These are phyloP conservation scores for Mallateleia sp. DNA, from an alignment of 2,888 invertebrate species.

Conservation along the genomic window DNA sequence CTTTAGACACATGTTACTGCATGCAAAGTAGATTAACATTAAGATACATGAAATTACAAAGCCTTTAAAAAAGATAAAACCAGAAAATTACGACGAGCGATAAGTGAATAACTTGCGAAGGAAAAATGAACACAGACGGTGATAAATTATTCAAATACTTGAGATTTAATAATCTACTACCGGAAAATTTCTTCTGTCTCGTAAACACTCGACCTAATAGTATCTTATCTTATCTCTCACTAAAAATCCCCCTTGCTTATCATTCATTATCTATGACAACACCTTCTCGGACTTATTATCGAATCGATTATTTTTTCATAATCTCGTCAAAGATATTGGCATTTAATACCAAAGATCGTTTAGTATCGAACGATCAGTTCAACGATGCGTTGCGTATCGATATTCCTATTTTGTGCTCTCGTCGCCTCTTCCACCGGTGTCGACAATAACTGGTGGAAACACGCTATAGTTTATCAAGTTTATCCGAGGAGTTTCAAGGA, in stretches of 20 bases:
- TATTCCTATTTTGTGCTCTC: conserved; percentile 36
- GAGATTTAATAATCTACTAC: conserved; percentile 6
- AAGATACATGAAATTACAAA: conserved; percentile 65
- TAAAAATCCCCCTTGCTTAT: conserved; percentile 39
- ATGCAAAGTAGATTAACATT: no score
- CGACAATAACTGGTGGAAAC: conserved; percentile 95
- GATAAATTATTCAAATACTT: conserved; percentile 38
- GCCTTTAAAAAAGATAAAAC: conserved; percentile 28
- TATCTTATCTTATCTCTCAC: conserved; percentile 25
- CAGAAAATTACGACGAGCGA: conserved; percentile 15
- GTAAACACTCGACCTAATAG: conserved; percentile 50
- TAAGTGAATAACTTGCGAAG: conserved; percentile 4
- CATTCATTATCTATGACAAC: conserved; percentile 13
- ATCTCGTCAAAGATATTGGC: background rate
- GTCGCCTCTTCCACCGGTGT: conserved; percentile 6
- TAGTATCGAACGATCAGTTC: background rate
- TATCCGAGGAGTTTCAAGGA: conserved; percentile 97
- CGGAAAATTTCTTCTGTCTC: conserved; percentile 16
- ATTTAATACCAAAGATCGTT: conserved; percentile 36
- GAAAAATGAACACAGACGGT: conserved; percentile 14
- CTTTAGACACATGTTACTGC: no score
- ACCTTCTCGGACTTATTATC: conserved; percentile 27
- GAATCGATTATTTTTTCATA: conserved; percentile 9
- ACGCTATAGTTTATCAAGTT: conserved; percentile 95
- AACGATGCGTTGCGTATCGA: conserved; percentile 52